These are phyloP conservation scores for Polymixis flavicincta DNA, from an alignment of 2,888 invertebrate species.

Conservation along the genomic window DNA sequence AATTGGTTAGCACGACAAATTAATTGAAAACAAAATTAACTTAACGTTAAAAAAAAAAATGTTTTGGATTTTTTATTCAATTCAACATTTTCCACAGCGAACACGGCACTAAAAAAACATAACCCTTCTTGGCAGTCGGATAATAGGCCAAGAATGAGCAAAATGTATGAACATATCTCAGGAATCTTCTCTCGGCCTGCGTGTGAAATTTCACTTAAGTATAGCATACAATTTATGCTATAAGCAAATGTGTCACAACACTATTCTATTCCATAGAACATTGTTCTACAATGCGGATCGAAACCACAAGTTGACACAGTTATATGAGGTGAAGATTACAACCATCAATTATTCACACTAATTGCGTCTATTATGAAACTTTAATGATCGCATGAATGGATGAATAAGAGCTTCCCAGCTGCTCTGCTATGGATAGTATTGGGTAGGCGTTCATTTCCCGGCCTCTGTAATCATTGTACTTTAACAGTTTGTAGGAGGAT, in stretches of 20 bases:
- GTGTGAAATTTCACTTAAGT: background rate
- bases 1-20: background rate
- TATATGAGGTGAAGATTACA: constrained; percentile 36
- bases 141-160: background rate
- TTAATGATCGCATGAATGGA: constrained; percentile 39
- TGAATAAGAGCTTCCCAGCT: constrained; percentile 9
- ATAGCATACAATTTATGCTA: background rate
- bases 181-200: constrained; percentile 8
- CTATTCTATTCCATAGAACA: background rate
- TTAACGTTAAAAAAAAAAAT: too few species aligned
- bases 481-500: background rate
- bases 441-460: background rate
- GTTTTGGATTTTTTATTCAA: constrained; percentile 16
- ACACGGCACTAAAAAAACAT: constrained; percentile 9
- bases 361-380: constrained; percentile 45
- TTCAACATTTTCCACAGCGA: constrained; percentile 13
- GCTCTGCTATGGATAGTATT: background rate
- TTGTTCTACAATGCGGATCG: constrained; percentile 9
- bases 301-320: constrained; percentile 20
- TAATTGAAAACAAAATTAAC: constrained; percentile 10
- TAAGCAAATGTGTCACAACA: background rate
- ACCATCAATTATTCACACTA: constrained; percentile 47
- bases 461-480: constrained; percentile 10
- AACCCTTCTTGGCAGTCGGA: too few species aligned
- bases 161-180: constrained; percentile 15